These are phyloP conservation scores for Lycaon pictus DNA, from an alignment of 2,113 vertebrate species.

Conservation along the genomic window DNA sequence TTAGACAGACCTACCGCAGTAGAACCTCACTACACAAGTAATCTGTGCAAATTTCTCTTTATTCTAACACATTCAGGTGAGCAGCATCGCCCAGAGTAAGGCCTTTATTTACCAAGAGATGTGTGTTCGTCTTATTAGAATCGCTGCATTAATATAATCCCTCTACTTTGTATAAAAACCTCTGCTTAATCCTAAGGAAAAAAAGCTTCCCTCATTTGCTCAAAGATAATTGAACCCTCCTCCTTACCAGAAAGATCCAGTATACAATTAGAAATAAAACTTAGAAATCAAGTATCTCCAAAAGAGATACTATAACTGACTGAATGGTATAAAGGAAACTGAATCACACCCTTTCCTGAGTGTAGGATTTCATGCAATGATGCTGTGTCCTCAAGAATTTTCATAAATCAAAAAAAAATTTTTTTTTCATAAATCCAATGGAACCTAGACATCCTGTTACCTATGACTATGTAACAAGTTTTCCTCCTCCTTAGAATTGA, in stretches of 20 bases:
- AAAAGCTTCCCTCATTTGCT: not conserved
- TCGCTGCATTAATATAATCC: not conserved
- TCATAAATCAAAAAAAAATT: not conserved
- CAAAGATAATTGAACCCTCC: not conserved
- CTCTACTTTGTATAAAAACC: not conserved
- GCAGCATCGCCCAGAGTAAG: not conserved
- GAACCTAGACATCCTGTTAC: not conserved
- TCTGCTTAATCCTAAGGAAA: not conserved
- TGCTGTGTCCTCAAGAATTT: not conserved
- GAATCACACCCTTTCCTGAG: not conserved
- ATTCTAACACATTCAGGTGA: not conserved
- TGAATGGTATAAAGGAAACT: not conserved
- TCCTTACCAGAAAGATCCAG: not conserved
- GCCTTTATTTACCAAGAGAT: not conserved
- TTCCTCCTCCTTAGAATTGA: not conserved
- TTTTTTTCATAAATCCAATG: not conserved
- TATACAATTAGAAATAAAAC: not conserved
- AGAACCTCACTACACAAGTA: too few relatives aligned
- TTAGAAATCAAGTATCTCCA: not conserved
- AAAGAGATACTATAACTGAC: not conserved
- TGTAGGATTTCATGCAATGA: fast-evolving
- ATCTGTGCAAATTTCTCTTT: not conserved
- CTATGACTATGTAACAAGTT: not conserved
- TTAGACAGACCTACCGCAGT: not conserved
- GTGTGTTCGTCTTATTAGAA: not conserved